phyloP scores from a whole-genome alignment of 2,113 vertebrate genomes.

The Gasterosteus aculeatus region DNA sequence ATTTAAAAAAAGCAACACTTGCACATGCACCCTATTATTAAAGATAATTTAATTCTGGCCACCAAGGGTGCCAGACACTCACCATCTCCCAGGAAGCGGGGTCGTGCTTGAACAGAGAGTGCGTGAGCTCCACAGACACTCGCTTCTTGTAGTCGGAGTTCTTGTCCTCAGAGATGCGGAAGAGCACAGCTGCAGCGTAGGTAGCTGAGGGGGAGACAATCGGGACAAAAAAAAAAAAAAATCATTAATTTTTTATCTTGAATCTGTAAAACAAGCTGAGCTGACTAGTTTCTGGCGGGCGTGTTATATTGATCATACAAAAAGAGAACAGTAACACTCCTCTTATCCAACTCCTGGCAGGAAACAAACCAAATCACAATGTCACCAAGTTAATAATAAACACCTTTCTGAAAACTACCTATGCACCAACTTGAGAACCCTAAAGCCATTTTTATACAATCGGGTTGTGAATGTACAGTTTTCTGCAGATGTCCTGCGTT shows the following conservation, averaged over 20 bases:
- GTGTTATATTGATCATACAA: background rate
- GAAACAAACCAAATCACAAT: background rate
- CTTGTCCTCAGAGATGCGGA: constrained; percentile 98
- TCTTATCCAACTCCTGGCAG: background rate
- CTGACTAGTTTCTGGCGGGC: background rate
- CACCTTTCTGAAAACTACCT: background rate
- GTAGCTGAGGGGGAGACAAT: constrained; percentile 82
- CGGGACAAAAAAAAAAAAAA: background rate
- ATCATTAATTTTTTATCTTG: too few relatives aligned
- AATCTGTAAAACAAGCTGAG: background rate
- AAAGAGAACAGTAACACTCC: background rate
- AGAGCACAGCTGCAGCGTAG: constrained; percentile 93
- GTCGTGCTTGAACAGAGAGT: constrained; percentile 95
- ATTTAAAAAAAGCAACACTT: constrained; percentile 25
- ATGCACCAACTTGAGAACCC: background rate
- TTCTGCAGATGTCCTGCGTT: background rate
- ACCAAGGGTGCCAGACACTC: constrained; percentile 70
- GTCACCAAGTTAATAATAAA: background rate
- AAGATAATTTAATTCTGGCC: background rate
- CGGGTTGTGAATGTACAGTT: background rate
- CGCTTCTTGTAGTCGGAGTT: constrained; percentile 93
- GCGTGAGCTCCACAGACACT: constrained; percentile 94
- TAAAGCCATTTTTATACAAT: background rate
- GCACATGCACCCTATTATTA: background rate
- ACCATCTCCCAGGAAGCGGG: constrained; percentile 92